Base-by-base conservation (phyloP, 2,888 invertebrate species). In the Drosophila paramelanica region DNA sequence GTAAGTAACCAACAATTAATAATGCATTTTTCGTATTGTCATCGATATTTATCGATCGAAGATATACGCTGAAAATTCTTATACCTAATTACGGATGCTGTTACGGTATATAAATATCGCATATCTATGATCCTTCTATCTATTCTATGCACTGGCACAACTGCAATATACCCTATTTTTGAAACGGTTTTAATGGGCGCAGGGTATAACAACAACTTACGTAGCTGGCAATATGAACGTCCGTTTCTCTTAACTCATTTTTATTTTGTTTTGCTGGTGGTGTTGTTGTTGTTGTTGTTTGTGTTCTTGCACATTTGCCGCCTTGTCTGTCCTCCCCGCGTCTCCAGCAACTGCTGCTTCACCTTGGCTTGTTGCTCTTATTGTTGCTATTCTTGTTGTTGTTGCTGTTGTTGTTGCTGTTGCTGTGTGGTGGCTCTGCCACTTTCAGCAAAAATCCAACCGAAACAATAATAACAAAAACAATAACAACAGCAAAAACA, bases 191-290 rank as follows among this genome's bases (percentile, higher is more conserved):
- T 31, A 31, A 36, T 36, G 36, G 36, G 13, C 36, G 13, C 36
- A 36, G 36, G 36, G 36, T 36, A 36, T 36, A 56, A 1, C 25
- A 56, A 10, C 42, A 71, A 38, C 51, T 56, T 59, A 58, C 52
- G 51, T 45, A 57, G 73, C 65, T 77, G 72, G 77, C 80, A 68
- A 73, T 79, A 81, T 65, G 78, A 87, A 75, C 81, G 85, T 78
- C 81, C 81, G 81, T 73, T 82, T 81, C 79, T 84, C 71, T 88
- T 84, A 78, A 85, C 81, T 88, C 72, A 81, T 84, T 88, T 84
- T 87, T 75, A 61, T 75, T 81, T 85, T 75, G 64, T 67, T 79
- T 71, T 58, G 60, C 23, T 53, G 25, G 1, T 57, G 49, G 53
- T 67, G n/a, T 27, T 67, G 20, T 17, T 56, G 50, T 7, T 60